Base-by-base conservation (phyloP, 2,888 invertebrate genomes). In the Nycteola revayana region DNA sequence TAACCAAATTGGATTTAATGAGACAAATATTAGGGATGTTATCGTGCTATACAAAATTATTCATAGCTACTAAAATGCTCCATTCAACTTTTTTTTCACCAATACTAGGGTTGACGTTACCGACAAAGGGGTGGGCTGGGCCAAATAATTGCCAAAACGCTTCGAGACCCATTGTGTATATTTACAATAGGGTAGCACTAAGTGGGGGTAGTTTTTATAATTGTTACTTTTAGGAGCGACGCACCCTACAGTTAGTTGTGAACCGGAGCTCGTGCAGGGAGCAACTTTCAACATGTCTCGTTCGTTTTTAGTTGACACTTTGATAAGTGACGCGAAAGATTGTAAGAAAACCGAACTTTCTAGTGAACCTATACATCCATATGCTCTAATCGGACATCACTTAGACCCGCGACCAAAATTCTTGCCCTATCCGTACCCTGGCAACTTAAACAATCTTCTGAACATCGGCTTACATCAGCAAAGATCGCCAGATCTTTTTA, bases 221-320 rank as follows among this genome's bases (percentile, higher is more conserved):
- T 85, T 85, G 86, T 86, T 80, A 81, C 83, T 82, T 65, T 66
- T 75, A 66, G 52, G 51, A 64, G 66, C 65, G 61, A 66, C 74
- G 66, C 77, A 77, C 76, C 66, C 58, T 48, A 49, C 47, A 65
- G 69, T 68, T 77, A 88, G 87, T 88, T 54, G 67, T 55, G 55
- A 54, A 60, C 57, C 61, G 60, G 59, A 66, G 75, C 62, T 59
- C 68, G 63, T 32, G 53, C 56, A 47, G 75, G 32, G 36, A 43
- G 52, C 52, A 57, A 54, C 57, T 42, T 42, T 32, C 40, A 90
- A 84, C 59, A 95, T 95, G 94, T 95, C 95, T 42, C 92, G 94
- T 54, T 95, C 95, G 49, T 96, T 96, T 67, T 76, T 95, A 36
- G 94, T 96, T 66, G 95, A 95, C 66, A 93, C 95, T 31, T 78